Percentiles rank a stretch among this genome's conserved stretches.
These are phyloP conservation scores for Neosalanx taihuensis DNA, from an alignment of 2,797 vertebrate genomes.

Conservation along the genomic window DNA sequence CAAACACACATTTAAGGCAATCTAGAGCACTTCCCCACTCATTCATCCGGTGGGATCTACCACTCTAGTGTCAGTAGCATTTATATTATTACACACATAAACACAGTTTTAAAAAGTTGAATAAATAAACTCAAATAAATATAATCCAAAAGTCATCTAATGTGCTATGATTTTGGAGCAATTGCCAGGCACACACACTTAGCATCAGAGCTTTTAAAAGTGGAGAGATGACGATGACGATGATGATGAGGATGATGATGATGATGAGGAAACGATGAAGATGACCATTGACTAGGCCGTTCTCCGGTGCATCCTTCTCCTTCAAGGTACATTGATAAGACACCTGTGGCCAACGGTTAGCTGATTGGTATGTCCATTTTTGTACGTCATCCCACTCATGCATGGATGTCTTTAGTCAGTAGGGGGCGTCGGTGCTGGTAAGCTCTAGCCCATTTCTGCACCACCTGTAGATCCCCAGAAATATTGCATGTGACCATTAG, in stretches of 20 bases:
- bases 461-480: slow-evolving; percentile 69
- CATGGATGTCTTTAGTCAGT: slow-evolving; percentile 77
- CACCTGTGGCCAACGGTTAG: slow-evolving; percentile 18
- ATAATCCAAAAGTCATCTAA: slow-evolving; percentile 23
- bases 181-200: neutral
- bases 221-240: neutral
- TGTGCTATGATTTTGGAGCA: neutral
- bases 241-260: neutral
- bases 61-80: slow-evolving; percentile 18
- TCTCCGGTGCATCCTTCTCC: neutral
- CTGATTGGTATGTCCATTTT: neutral
- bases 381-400: slow-evolving; percentile 53
- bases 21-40: slow-evolving; percentile 14
- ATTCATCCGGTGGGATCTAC: slow-evolving; percentile 1
- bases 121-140: slow-evolving; percentile 72
- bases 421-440: slow-evolving; percentile 80
- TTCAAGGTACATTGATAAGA: neutral
- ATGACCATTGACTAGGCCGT: neutral
- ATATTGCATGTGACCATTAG: neutral
- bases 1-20: slow-evolving; percentile 40
- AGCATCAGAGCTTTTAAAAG: slow-evolving; percentile 5
- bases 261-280: neutral
- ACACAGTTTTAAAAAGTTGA: slow-evolving; percentile 29
- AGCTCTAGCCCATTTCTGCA: slow-evolving; percentile 79
- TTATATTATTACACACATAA: slow-evolving; percentile 4